Evolutionary conservation across 1,140 invertebrate genomes (phyloP).

Genomic region (Zaprionus vittiger): DNA sequence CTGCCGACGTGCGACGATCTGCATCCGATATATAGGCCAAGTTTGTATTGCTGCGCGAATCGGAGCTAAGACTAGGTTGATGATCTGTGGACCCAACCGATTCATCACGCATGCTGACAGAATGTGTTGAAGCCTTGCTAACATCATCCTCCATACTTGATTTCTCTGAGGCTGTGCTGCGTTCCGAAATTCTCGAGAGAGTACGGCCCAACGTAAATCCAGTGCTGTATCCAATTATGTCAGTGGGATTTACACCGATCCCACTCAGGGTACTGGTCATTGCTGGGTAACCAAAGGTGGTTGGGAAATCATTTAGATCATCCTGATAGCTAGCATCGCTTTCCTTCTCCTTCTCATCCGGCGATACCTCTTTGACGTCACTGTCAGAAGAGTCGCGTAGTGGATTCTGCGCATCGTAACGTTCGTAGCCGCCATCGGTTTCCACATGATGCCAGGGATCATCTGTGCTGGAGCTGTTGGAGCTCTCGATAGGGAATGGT

Average conservation of each 20-base stretch:
- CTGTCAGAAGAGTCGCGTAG: slow-evolving; percentile 84
- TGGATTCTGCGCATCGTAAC: slow-evolving; percentile 84
- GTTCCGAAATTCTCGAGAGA: slow-evolving; percentile 93
- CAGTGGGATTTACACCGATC: slow-evolving; percentile 86
- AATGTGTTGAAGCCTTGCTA: slow-evolving; percentile 91
- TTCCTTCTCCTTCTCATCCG: slow-evolving; percentile 82
- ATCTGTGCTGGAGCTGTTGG: slow-evolving; percentile 91
- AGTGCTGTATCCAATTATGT: slow-evolving; percentile 89
- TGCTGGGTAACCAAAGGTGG: slow-evolving; percentile 89
- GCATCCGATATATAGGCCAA: slow-evolving; percentile 90
- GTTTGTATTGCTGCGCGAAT: slow-evolving; percentile 89
- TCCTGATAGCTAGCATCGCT: slow-evolving; percentile 88
- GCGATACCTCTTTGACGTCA: slow-evolving; percentile 76
- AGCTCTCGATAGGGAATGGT: slow-evolving; percentile 92
- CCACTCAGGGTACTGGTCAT: slow-evolving; percentile 85
- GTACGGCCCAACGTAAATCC: slow-evolving; percentile 90
- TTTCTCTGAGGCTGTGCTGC: slow-evolving; percentile 93
- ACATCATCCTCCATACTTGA: slow-evolving; percentile 92
- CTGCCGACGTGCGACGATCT: slow-evolving; percentile 91
- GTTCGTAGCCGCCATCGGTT: slow-evolving; percentile 87
- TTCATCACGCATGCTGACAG: slow-evolving; percentile 92
- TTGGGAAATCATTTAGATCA: slow-evolving; percentile 90
- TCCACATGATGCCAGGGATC: slow-evolving; percentile 92
- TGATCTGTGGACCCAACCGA: slow-evolving; percentile 92
- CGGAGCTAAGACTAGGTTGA: slow-evolving; percentile 93